Evolutionary conservation across 2,797 vertebrate species (phyloP), one percentile per base, ranked within the genome.

Genomic region (Sebastolobus altivelis): DNA sequence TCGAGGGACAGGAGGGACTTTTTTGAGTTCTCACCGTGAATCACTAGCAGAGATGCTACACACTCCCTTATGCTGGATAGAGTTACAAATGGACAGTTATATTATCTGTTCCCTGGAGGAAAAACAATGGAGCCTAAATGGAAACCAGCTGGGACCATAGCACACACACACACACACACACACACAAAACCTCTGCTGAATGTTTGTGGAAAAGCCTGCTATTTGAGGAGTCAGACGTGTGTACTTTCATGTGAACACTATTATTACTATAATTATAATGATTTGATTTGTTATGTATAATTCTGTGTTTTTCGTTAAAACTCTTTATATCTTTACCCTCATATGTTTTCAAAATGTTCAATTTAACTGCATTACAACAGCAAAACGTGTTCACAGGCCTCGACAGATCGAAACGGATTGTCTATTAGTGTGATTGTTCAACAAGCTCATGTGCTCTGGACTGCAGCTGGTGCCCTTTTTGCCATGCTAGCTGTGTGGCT

Each of bases 51-150:
- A 52, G 58, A 66, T 38, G n/a, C 56, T 68, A 27, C 31, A 80
- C 72, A 37, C 55, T 33, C 71, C 54, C 25, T 69, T 46, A 29
- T 33, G 67, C 71, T 73, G 73, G 43, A 82, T 70, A 16, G 71
- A 85, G 33, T 18, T 66, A 33, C 66, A 80, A 65, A 58, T 35
- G 74, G 72, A 62, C 8, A 2, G 49, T 75, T 4, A 3, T 63
- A 58, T 62, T 70, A 65, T 78, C 63, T 83, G 82, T 85, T 89
- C 73, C 84, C 87, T 77, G 84, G 82, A 83, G 86, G 83, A 84
- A 52, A 40, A 83, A 69, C 61, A 72, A 69, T 72, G 43, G 67
- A 70, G 22, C 25, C 60, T 56, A 37, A 80, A 90, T 81, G 38
- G 43, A 77, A 82, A 73, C 74, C 75, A 85, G 75, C 67, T 81